phyloP scores from a whole-genome alignment of 2,113 vertebrate genomes.

The Oreotragus oreotragus region DNA sequence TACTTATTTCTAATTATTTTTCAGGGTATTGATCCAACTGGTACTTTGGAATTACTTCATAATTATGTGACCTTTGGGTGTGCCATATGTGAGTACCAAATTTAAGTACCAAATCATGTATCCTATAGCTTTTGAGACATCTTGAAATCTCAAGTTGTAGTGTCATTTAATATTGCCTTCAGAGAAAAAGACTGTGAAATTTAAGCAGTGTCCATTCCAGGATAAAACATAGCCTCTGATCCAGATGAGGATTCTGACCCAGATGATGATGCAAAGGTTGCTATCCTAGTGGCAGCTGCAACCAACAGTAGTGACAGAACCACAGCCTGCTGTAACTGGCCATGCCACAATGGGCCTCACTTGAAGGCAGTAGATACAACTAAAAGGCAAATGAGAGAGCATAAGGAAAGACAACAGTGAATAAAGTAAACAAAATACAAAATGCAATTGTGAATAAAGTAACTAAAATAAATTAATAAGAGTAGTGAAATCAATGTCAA shows the following conservation, averaged over 20 bases:
- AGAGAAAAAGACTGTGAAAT: background rate
- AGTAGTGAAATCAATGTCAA: background rate
- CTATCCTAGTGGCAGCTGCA: background rate
- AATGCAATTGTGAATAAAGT: background rate
- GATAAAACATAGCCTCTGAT: background rate
- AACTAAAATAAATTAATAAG: background rate
- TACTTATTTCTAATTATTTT: slow-evolving; percentile 45
- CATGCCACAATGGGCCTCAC: accelerated
- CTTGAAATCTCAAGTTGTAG: background rate
- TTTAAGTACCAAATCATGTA: background rate
- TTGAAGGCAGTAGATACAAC: background rate
- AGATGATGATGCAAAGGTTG: background rate
- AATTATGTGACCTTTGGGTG: background rate
- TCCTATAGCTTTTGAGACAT: background rate
- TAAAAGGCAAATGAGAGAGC: background rate
- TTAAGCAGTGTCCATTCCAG: background rate
- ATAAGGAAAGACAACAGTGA: background rate
- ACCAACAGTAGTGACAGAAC: accelerated
- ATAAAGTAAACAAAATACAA: background rate
- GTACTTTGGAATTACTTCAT: slow-evolving; percentile 20
- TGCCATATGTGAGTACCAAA: background rate
- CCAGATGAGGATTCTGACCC: background rate
- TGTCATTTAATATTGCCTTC: background rate
- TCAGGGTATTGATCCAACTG: background rate
- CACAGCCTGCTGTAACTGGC: accelerated